Evolutionary conservation across 2,113 vertebrate genomes (phyloP), one percentile per base, ranked within the genome.

Genomic region (Nycticorax nycticorax): DNA sequence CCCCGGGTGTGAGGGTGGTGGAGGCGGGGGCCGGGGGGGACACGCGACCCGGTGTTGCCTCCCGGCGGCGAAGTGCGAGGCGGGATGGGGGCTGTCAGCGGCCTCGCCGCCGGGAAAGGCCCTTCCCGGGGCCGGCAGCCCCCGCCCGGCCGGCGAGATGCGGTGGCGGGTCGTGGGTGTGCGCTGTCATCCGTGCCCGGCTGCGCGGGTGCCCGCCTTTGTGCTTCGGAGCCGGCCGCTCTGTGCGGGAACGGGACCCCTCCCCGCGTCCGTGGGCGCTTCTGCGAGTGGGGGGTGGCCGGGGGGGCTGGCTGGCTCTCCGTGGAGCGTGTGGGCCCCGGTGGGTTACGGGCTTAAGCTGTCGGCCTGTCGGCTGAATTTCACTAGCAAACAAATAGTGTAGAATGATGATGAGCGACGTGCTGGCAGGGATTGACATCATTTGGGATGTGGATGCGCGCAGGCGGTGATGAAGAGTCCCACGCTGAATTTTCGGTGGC

Each of bases 171-270:
- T 77, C 56, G 85, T 18, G 78, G 87, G 64, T 73, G 84, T 85
- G 73, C 91, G 83, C 86, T 94, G 85, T 74, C 92, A 91, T 92
- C 82, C 39, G 66, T 39, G 81, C 63, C 79, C 52, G 63, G 72
- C 81, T 50, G 67, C n/a, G 74, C 52, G 69, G 20, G 68, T n/a
- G 67, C 56, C 85, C 55, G 77, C 67, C 88, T 95, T 93, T 92
- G 93, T 92, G 88, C 74, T 60, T 35, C 24, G 43, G 16, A 9
- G 53, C 24, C 45, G 48, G 62, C 69, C 26, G 30, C 22, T n/a
- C 57, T 19, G 19, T 24, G 86, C 22, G 74, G 93, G 37, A 73
- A 14, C 19, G 88, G 74, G 80, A 90, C 18, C 45, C 41, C 26
- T 52, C 62, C 19, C 71, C 50, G 39, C 18, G 26, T 30, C 37